Base-by-base conservation (phyloP, 2,888 invertebrate species). In the Panopea generosa region DNA sequence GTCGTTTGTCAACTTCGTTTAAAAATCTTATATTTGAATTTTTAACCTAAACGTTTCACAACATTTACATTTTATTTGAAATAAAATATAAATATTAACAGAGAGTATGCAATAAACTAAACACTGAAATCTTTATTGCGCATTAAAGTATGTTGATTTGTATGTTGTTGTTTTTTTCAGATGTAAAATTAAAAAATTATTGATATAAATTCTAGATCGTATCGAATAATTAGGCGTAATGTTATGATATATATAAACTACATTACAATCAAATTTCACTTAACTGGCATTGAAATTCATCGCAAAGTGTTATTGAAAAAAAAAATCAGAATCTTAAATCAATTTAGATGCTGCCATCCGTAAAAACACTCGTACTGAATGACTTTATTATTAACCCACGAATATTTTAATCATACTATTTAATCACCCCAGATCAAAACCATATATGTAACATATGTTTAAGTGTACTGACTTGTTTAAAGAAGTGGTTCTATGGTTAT, bases 401-500 rank as follows among this genome's bases (percentile, higher is more conserved):
- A 9, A 45, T 16, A 18, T 45, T 45, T 45, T 45, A 45, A 45
- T 45, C 45, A 45, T 45, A 33, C 11, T 4, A 9, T 45, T 16
- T 45, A 45, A 18, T 45, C 16, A 20, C 6, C 45, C 3, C 6
- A 18, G 20, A 45, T 16, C 4, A 16, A 18, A 45, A 18, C 6
- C 45, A 45, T 45, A 45, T 16, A 18, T 45, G n/a, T 45, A 20
- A 45, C 16, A 45, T 6, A 52, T 24, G 61, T 61, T 61, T 49
- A 26, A 45, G 24, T 33, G 11, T 47, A 47, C 18, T 49, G 27
- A 9, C 49, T 61, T 33, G 50, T 53, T 63, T 53, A 63, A 38
- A 50, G 27, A 7, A 9, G 18, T 63, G 43, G 29, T 20, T 33
- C n/a, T 43, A 70, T 62, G 38, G 47, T 70, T 65, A 63, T 29